Evolutionary conservation across 2,888 invertebrate genomes (phyloP).

Genomic region (Stenichneumon culpator): DNA sequence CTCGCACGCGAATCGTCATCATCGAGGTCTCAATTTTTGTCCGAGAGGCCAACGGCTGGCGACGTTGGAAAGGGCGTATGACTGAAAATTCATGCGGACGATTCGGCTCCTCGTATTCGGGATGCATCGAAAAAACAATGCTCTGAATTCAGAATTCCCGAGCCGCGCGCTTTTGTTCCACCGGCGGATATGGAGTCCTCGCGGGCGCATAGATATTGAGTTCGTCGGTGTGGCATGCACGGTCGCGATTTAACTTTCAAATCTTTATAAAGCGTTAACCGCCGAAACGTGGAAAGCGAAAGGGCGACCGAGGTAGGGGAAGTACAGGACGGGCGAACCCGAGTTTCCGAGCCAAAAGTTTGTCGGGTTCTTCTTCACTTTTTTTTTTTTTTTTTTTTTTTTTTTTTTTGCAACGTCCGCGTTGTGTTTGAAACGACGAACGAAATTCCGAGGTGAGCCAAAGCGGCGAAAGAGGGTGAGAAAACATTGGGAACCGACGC

Average conservation of each 20-base stretch:
- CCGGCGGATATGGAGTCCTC: background rate
- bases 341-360: slow-evolving; percentile 26
- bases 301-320: slow-evolving; percentile 4
- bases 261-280: slow-evolving; percentile 32
- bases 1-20: background rate
- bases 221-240: background rate
- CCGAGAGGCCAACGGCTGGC: background rate
- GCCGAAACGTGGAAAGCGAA: slow-evolving; percentile 22
- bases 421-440: slow-evolving; percentile 9
- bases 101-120: slow-evolving; percentile 65
- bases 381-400: background rate
- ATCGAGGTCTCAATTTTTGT: background rate
- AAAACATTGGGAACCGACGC: slow-evolving; percentile 5
- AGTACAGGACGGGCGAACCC: background rate
- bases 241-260: slow-evolving; percentile 41
- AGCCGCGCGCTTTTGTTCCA: background rate
- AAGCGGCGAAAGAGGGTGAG: slow-evolving; percentile 32
- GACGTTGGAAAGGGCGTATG: background rate
- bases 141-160: slow-evolving; percentile 29
- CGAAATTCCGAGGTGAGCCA: slow-evolving; percentile 29
- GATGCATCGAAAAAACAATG: slow-evolving; percentile 76
- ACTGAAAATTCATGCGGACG: background rate
- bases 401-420: background rate
- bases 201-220: slow-evolving; percentile 3
- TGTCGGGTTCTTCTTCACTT: background rate